A percentile compares a stretch with the other conserved stretches of the same genome.
phyloP scores from a whole-genome alignment of 2,797 vertebrate genomes.

The Chelonia mydas region DNA sequence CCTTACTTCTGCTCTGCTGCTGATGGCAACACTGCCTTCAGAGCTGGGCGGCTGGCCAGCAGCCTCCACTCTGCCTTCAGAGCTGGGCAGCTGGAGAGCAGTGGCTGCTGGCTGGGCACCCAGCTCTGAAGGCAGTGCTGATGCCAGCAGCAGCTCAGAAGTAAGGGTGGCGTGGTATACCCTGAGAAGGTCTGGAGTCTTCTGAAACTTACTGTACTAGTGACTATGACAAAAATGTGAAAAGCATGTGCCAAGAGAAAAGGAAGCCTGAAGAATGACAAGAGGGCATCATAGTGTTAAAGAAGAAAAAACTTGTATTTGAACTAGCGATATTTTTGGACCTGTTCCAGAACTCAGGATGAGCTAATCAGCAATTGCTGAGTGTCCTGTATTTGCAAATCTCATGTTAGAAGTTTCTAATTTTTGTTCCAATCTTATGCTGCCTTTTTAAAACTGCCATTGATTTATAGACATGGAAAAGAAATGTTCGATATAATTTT shows the following conservation, averaged over 20 bases:
- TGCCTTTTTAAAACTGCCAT: background rate
- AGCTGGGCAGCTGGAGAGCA: background rate
- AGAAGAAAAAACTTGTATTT: background rate
- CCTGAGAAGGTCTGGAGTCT: constrained; percentile 19
- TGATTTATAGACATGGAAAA: background rate
- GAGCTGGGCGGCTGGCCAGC: background rate
- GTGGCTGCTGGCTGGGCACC: background rate
- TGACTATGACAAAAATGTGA: background rate
- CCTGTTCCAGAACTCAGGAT: background rate
- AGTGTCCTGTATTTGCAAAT: background rate
- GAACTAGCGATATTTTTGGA: background rate
- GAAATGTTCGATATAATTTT: background rate
- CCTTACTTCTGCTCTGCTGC: background rate
- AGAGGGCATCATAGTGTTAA: background rate
- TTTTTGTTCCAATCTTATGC: background rate
- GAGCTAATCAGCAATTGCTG: background rate
- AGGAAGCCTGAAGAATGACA: background rate
- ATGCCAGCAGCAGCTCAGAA: background rate
- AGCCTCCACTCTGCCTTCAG: background rate
- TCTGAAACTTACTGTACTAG: background rate
- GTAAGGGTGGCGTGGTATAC: background rate
- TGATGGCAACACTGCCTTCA: background rate
- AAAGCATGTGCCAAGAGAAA: background rate
- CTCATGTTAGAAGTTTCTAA: background rate
- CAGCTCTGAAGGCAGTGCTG: background rate